These are phyloP conservation scores for Pantala flavescens DNA, from an alignment of 1,140 invertebrate species.

Conservation along the genomic window DNA sequence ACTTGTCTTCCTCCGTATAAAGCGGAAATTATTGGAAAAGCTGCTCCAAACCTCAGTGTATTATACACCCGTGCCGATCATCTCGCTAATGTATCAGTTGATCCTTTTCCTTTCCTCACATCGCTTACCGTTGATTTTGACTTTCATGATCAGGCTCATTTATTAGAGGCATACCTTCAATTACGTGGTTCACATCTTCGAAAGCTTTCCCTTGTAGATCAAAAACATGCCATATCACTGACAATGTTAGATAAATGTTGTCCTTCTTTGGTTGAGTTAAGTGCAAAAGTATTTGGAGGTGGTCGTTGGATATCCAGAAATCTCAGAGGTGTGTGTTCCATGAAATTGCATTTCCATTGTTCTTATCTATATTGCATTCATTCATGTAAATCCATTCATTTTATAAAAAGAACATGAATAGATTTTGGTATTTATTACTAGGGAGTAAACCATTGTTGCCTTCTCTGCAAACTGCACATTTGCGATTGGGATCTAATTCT, in stretches of 20 bases:
- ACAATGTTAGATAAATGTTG: slow-evolving; percentile 19
- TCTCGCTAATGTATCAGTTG: slow-evolving; percentile 14
- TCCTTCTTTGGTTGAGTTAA: slow-evolving; percentile 22
- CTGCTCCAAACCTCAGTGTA: slow-evolving; percentile 21
- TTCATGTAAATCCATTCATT: neutral
- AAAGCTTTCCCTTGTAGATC: slow-evolving; percentile 22
- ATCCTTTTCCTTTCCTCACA: slow-evolving; percentile 18
- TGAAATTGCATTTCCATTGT: no score
- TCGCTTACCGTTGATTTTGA: slow-evolving; percentile 26
- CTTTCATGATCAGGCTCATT: slow-evolving; percentile 19
- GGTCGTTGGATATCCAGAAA: neutral
- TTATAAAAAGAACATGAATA: neutral
- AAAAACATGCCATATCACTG: slow-evolving; percentile 21
- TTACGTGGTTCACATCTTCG: slow-evolving; percentile 17
- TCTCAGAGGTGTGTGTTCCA: neutral
- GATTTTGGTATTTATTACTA: neutral
- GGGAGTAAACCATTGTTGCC: neutral
- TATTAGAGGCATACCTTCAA: slow-evolving; percentile 20
- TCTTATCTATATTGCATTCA: no score
- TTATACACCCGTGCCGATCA: slow-evolving; percentile 25
- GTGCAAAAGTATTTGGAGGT: slow-evolving; percentile 21
- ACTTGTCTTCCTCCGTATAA: slow-evolving; percentile 25
- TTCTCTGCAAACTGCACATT: neutral
- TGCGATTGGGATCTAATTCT: neutral
- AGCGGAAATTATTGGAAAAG: slow-evolving; percentile 15